Conservation (phyloP, 1,140 invertebrate species). For the Ptiloglossa arizonensis region DNA sequence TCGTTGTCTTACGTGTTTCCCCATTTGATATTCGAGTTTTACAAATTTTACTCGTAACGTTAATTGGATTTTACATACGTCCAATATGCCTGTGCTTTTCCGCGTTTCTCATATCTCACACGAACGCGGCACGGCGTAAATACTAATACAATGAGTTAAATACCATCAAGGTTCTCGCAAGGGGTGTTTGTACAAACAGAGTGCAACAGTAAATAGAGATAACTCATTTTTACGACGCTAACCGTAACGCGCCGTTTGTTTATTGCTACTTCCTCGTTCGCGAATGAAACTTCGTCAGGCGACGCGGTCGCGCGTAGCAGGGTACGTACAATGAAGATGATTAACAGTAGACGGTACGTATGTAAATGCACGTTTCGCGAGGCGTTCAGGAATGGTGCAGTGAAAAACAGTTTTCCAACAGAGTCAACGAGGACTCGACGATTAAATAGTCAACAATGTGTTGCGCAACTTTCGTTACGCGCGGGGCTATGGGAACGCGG, state of each 20-base stretch:
- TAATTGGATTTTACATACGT: too few relatives aligned
- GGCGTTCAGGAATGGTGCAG: slow-evolving; percentile 26
- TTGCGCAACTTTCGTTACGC: slow-evolving; percentile 13
- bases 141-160: too few relatives aligned
- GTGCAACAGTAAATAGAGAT: neutral
- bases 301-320: slow-evolving; percentile 3
- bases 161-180: too few relatives aligned
- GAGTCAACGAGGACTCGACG: neutral
- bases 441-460: slow-evolving; percentile 6
- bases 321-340: neutral
- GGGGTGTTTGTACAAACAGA: neutral
- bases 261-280: neutral
- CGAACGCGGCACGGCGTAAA: too few relatives aligned
- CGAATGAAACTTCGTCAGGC: slow-evolving; percentile 19
- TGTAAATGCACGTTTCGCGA: slow-evolving; percentile 7
- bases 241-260: neutral
- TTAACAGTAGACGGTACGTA: neutral
- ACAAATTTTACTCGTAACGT: too few relatives aligned
- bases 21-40: too few relatives aligned
- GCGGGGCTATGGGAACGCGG: too few relatives aligned
- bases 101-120: too few relatives aligned
- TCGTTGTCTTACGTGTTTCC: too few relatives aligned
- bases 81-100: too few relatives aligned
- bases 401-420: slow-evolving; percentile 18
- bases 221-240: neutral